Conservation (phyloP, 1,140 invertebrate genomes). For the Drosophila murphyi region DNA sequence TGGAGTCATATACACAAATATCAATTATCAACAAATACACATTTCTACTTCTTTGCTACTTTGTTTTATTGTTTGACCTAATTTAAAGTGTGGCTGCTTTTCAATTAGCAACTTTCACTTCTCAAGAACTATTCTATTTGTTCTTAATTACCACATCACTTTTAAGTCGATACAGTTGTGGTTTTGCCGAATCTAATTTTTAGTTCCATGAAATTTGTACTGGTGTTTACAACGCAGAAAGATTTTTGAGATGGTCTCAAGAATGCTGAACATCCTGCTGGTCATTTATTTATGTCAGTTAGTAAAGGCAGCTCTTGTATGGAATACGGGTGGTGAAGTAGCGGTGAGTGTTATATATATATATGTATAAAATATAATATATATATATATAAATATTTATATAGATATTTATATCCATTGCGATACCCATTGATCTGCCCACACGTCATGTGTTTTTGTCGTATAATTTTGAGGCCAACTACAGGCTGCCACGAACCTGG, state of each 20-base stretch:
- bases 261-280: not conserved
- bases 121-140: constrained; percentile 31
- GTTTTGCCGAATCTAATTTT: not conserved
- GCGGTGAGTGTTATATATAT: constrained; percentile 36
- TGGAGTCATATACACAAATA: too few relatives aligned
- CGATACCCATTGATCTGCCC: constrained; percentile 89
- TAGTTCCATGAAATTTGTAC: constrained; percentile 6
- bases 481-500: constrained; percentile 84
- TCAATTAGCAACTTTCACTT: constrained; percentile 74
- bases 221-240: not conserved
- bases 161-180: constrained; percentile 5
- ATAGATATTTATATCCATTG: constrained; percentile 88
- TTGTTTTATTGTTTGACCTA: constrained; percentile 30
- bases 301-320: constrained; percentile 39
- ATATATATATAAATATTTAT: not conserved
- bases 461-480: constrained; percentile 90
- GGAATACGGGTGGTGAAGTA: constrained; percentile 55
- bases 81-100: constrained; percentile 20
- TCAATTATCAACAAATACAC: too few relatives aligned
- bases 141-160: constrained; percentile 54
- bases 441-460: constrained; percentile 89
- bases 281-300: not conserved
- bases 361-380: not conserved
- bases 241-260: not conserved
- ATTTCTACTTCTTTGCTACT: not conserved